Base-by-base conservation (phyloP, 2,888 invertebrate genomes). In the Furcula furcula region DNA sequence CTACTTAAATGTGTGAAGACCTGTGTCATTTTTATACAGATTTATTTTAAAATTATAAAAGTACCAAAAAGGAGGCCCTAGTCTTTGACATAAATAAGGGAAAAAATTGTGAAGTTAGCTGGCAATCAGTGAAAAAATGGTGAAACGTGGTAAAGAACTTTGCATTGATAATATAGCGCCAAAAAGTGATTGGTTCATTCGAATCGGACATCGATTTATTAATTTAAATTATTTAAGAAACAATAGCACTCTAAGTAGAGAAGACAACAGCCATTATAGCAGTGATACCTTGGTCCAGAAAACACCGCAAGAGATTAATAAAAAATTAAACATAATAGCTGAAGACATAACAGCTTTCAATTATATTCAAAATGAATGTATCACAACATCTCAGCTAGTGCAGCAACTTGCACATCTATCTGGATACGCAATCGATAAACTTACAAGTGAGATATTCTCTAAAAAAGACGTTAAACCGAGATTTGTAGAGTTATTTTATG, bases 221-320 rank as follows among this genome's bases (percentile, higher is more conserved):
- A 45, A 45, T 7, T n/a, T 46, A 0, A 40, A 45, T 21, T 38
- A 46, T 21, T 12, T 46, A 1, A 30, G 26, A 31, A 21, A 14
- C 13, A 35, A n/a, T n/a, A n/a, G n/a, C n/a, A n/a, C n/a, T n/a
- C n/a, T n/a, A n/a, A n/a, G n/a, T n/a, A n/a, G n/a, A n/a, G n/a
- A n/a, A n/a, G n/a, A n/a, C n/a, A n/a, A n/a, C n/a, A n/a, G n/a
- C n/a, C n/a, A n/a, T n/a, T n/a, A n/a, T n/a, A n/a, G n/a, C n/a
- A n/a, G n/a, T n/a, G n/a, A n/a, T n/a, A n/a, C n/a, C n/a, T n/a
- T n/a, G n/a, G n/a, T n/a, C n/a, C n/a, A n/a, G n/a, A n/a, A n/a
- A n/a, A n/a, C n/a, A n/a, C n/a, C n/a, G n/a, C n/a, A n/a, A n/a
- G n/a, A n/a, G n/a, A n/a, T n/a, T n/a, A n/a, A n/a, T n/a, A n/a